Base-by-base conservation (phyloP, 2,888 invertebrate genomes). In the Ochropleura leucogaster region DNA sequence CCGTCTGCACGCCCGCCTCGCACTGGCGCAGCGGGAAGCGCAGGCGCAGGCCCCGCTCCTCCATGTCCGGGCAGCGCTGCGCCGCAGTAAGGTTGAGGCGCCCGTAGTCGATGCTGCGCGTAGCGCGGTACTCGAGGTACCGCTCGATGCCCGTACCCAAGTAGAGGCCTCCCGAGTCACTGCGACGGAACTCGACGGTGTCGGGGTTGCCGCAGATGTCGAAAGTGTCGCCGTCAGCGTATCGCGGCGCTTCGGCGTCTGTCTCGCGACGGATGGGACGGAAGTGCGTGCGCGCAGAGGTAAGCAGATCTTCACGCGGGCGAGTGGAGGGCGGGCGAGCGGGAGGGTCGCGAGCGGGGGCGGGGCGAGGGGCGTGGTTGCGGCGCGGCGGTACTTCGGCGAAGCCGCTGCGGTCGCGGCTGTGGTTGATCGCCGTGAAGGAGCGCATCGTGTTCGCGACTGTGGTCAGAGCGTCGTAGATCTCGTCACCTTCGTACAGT, bases 211-310 rank as follows among this genome's bases (percentile, higher is more conserved):
- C 97, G 86, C 96, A 94, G 86, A 98, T 97, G 84, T 97, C 97
- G 94, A 98, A 98, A 20, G 98, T 97, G 86, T 98, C 97, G 68
- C 98, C 98, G 93, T 98, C 98, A 49, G 97, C 97, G 92, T 97
- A 97, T 69, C 93, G 93, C 90, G 92, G 78, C 72, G 86, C 87
- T 79, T 92, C 93, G 68, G 93, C 92, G 59, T 93, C 93, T 66
- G 91, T 86, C 83, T 97, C 97, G 87, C 97, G 97, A 87, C 97
- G 97, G 87, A 98, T 98, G 20, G 98, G 98, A 85, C 97, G 97
- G 95, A 99, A 98, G 95, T 99, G 98, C 76, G 98, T 98, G 83
- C 97, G 97, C 82, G 97, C 97, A 10, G 98, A 98, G 30, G 98
- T 98, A 80, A 98, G 96, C 85, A 98, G 94, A 93, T 98, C 98